Evolutionary conservation across 2,113 vertebrate genomes (phyloP).

Genomic region (Laticauda colubrina): DNA sequence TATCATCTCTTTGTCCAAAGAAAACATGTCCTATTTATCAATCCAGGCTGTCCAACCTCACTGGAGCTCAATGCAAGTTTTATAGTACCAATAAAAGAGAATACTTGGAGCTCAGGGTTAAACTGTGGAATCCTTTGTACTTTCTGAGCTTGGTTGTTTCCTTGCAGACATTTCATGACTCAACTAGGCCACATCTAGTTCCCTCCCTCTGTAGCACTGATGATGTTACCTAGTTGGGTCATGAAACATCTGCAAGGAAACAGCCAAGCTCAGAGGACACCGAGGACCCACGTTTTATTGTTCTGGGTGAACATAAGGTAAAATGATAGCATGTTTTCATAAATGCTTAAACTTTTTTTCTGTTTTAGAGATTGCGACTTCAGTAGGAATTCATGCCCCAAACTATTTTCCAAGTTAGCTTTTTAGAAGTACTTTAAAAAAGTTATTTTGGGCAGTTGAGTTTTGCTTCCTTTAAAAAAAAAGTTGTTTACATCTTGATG

Average conservation of each 20-base stretch:
- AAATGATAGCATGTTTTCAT: neutral
- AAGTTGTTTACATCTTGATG: slow-evolving; percentile 16
- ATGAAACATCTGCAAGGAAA: neutral
- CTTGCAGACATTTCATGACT: neutral
- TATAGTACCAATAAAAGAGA: neutral
- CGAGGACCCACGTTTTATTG: neutral
- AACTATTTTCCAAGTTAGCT: neutral
- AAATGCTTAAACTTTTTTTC: neutral
- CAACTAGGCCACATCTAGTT: neutral
- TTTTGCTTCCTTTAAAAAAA: neutral
- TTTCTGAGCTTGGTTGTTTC: neutral
- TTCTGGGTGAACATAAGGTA: neutral
- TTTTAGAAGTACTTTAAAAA: neutral
- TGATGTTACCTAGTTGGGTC: neutral
- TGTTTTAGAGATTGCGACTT: neutral
- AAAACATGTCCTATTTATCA: neutral
- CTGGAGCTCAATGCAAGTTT: neutral
- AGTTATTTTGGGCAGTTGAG: neutral
- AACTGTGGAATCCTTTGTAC: neutral
- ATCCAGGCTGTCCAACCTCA: neutral
- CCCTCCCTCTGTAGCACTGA: neutral
- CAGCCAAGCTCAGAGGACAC: neutral
- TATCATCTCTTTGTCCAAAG: neutral
- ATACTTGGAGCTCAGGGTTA: neutral
- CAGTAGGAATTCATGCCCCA: neutral